A percentile compares a stretch with the other conserved stretches of the same genome.
Evolutionary conservation across 2,113 vertebrate genomes (phyloP).

Genomic region (Tragelaphus buxtoni): DNA sequence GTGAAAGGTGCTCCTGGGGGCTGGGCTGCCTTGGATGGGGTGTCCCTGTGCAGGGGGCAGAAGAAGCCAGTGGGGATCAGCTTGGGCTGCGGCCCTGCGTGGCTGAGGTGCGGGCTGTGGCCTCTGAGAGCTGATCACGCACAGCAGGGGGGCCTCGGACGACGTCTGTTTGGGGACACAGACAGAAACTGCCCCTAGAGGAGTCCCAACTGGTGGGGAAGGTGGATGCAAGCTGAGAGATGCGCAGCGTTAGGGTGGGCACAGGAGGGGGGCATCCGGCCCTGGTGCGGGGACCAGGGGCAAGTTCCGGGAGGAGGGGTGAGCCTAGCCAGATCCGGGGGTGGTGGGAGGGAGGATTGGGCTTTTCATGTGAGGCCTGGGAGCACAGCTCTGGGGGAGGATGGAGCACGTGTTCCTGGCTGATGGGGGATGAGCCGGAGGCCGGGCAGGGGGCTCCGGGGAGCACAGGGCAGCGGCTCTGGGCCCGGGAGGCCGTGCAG

Average conservation of each 20-base stretch:
- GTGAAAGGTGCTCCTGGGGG: accelerated
- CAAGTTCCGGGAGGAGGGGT: neutral
- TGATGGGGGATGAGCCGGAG: no score
- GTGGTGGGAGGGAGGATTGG: no score
- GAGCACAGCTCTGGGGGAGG: accelerated
- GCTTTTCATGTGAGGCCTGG: accelerated
- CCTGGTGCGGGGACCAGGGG: accelerated
- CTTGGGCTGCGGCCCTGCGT: accelerated
- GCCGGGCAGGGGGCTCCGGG: neutral
- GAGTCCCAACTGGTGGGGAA: neutral
- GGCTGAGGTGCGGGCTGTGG: neutral
- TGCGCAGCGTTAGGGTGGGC: accelerated
- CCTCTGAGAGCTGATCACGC: accelerated
- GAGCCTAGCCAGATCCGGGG: accelerated
- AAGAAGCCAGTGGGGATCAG: no score
- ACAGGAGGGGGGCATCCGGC: accelerated
- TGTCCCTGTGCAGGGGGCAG: accelerated
- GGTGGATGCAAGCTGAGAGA: no score
- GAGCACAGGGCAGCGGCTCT: no score
- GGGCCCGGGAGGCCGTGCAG: neutral
- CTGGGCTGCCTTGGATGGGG: accelerated
- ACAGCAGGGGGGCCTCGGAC: accelerated
- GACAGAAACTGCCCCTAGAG: neutral
- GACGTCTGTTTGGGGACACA: neutral
- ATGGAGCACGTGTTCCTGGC: accelerated